Evolutionary conservation across 2,113 vertebrate species (phyloP).

Genomic region (Scartelaos histophorus): DNA sequence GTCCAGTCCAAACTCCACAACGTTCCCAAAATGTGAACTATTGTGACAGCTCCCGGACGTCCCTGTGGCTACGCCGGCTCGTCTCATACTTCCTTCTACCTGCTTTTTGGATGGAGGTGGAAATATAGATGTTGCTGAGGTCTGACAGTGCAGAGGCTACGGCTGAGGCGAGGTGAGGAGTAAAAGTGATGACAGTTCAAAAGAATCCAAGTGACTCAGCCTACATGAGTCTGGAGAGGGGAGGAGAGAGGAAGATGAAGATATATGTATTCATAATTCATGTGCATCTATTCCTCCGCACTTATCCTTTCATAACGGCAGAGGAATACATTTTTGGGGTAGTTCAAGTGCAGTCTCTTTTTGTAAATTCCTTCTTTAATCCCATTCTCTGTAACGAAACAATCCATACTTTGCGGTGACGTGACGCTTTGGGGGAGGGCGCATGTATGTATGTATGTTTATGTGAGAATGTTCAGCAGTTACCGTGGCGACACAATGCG

Average conservation of each 20-base stretch:
- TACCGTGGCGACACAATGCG: too few relatives aligned
- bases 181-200: slow-evolving; percentile 59
- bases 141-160: slow-evolving; percentile 5
- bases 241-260: slow-evolving; percentile 1
- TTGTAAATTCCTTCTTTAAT: too few relatives aligned
- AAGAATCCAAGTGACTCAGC: slow-evolving; percentile 53
- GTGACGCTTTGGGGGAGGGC: too few relatives aligned
- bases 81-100: background rate
- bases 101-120: background rate
- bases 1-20: background rate
- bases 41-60: background rate
- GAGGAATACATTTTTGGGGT: too few relatives aligned
- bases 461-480: too few relatives aligned
- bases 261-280: too few relatives aligned
- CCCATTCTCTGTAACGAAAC: too few relatives aligned
- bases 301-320: too few relatives aligned
- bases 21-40: background rate
- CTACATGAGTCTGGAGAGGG: slow-evolving; percentile 39
- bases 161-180: slow-evolving; percentile 30
- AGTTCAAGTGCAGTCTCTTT: too few relatives aligned
- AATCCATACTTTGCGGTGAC: too few relatives aligned
- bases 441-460: too few relatives aligned
- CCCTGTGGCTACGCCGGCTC: background rate
- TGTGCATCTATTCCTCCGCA: too few relatives aligned
- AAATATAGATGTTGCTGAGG: slow-evolving; percentile 15